phyloP scores from a whole-genome alignment of 2,888 invertebrate species.

The Drosophila neotestacea region DNA sequence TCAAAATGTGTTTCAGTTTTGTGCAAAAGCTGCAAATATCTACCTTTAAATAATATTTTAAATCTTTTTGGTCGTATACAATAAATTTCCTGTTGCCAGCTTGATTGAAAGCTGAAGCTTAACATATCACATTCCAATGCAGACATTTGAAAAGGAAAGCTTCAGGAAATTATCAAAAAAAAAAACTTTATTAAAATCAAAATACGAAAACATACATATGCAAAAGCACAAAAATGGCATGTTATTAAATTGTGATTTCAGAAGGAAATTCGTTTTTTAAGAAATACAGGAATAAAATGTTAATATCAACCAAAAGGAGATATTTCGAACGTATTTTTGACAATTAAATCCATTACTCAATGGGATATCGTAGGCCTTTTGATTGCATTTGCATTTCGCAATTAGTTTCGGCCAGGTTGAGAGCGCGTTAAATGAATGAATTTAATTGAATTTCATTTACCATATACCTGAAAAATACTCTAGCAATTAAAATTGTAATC shows the following conservation, averaged over 20 bases:
- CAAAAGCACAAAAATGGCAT: neutral
- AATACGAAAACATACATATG: neutral
- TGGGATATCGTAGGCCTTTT: neutral
- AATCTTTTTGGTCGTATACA: neutral
- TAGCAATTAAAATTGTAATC: constrained; percentile 3
- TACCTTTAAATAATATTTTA: neutral
- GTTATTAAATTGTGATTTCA: neutral
- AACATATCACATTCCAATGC: neutral
- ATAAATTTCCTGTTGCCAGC: neutral
- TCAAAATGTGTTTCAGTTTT: neutral
- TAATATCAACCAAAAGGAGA: neutral
- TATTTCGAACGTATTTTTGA: neutral
- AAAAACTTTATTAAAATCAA: neutral
- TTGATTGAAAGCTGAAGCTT: constrained; percentile 10
- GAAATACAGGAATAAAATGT: neutral
- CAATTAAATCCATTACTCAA: neutral
- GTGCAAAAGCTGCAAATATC: neutral
- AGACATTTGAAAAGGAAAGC: constrained; percentile 1
- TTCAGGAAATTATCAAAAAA: neutral
- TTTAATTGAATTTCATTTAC: constrained; percentile 18
- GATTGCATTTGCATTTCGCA: constrained; percentile 47
- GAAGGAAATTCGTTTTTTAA: neutral
- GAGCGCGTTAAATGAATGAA: constrained; percentile 41
- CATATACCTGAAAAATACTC: constrained; percentile 2
- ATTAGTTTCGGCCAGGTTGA: constrained; percentile 45